A percentile compares a stretch with the other conserved stretches of the same genome.
These are phyloP conservation scores for Odontocolon sp. DNA, from an alignment of 2,888 invertebrate genomes.

Conservation along the genomic window DNA sequence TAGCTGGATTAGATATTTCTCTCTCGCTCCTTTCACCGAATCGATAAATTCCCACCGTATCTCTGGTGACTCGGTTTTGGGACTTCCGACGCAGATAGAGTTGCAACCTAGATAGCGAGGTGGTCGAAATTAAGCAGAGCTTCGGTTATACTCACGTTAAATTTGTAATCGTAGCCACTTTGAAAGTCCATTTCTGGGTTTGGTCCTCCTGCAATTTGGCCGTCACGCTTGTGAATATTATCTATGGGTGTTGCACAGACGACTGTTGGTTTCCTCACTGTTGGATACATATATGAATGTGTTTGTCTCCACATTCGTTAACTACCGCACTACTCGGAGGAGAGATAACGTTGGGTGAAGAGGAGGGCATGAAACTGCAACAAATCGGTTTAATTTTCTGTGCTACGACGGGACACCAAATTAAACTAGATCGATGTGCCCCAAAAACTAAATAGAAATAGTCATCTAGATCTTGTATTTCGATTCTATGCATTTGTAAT, in stretches of 20 bases:
- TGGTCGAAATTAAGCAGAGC: slow-evolving; percentile 14
- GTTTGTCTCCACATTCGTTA: slow-evolving; percentile 3
- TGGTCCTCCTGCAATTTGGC: slow-evolving; percentile 59
- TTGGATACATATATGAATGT: neutral
- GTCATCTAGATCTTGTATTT: no score
- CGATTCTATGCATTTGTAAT: no score
- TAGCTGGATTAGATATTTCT: slow-evolving; percentile 8
- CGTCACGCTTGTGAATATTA: slow-evolving; percentile 64
- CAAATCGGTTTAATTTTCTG: slow-evolving; percentile 42
- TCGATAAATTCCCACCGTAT: slow-evolving; percentile 54
- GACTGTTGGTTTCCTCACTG: slow-evolving; percentile 22
- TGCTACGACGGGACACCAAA: neutral
- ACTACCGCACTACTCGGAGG: slow-evolving; percentile 33
- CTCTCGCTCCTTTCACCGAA: slow-evolving; percentile 9
- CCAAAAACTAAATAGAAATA: no score
- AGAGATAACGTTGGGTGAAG: slow-evolving; percentile 25
- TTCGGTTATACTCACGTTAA: slow-evolving; percentile 51
- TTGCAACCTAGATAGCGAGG: slow-evolving; percentile 18
- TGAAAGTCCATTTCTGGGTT: slow-evolving; percentile 56
- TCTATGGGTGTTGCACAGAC: slow-evolving; percentile 58
- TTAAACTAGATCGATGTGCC: no score
- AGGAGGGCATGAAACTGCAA: slow-evolving; percentile 17
- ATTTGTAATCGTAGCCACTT: slow-evolving; percentile 62
- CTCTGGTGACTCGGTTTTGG: slow-evolving; percentile 21
- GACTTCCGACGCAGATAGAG: slow-evolving; percentile 52